Evolutionary conservation across 92 coral and sea anemone genomes (phyloP), one percentile per base, ranked within the genome.

Genomic region (Actinernus sp.): DNA sequence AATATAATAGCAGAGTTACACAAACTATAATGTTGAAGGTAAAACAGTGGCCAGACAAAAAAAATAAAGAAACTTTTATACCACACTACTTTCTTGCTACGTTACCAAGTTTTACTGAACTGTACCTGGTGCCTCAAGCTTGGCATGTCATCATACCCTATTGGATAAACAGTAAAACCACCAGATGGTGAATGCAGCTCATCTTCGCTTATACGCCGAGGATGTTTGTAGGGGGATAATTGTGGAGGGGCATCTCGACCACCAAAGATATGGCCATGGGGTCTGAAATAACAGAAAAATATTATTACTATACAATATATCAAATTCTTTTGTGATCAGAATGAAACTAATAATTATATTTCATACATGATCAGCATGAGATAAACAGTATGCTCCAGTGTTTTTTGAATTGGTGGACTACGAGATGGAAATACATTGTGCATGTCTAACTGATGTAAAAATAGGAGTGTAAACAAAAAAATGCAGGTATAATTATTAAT

Each of bases 151-250:
- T 23, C 21, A 71, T 43, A 84, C 22, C 13, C 63, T n/a, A 63
- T 31, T 16, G 77, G 49, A 27, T 25, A 57, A 28, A 23, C 37
- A 7, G 28, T 26, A 27, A 65, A 65, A 14, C 72, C 72, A 38
- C 81, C 24, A 30, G 56, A 52, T 2, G 39, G 39, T 1, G 40
- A 33, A 13, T 69, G 38, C 9, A 63, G 18, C 12, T 76, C 91
- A 4, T 74, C 86, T 12, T 84, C 91, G 52, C 91, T 84, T 26
- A 70, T 40, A 30, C 81, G 82, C 43, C 91, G 76, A 13, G 55
- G 76, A 18, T 72, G 69, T 56, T 78, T 84, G 74, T 62, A 84
- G 0, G 86, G 86, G 18, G 91, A 41, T 7, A 31, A 13, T 12
- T 49, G 54, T 0, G 26, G 43, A 26, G 64, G 46, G 2, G 31